Base-by-base conservation (phyloP, 2,888 invertebrate species). In the Onthophagus sagittarius region DNA sequence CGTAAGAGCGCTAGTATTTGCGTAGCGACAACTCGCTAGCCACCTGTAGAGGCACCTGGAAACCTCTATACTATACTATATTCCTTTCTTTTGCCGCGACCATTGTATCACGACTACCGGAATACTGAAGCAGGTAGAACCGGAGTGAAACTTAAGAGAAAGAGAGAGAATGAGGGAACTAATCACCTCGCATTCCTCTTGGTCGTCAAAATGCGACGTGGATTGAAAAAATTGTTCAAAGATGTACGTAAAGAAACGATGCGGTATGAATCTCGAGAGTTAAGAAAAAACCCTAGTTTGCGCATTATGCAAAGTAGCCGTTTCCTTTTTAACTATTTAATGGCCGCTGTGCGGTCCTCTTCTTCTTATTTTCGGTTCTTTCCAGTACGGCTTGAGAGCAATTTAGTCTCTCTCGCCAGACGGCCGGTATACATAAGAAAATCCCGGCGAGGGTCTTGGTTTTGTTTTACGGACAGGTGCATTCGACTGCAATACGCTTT, bases 401-500 rank as follows among this genome's bases (percentile, higher is more conserved):
- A 64, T 64, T 64, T 64, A 64, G 15, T 64, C 64, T 15, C 23
- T 15, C 64, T 53, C 15, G 64, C 15, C 23, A 64, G 15, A 23
- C 64, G 70, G n/a, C 15, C 15, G 11, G 53, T 70, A 70, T 62
- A 53, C 62, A 70, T n/a, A 70, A 70, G 62, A 70, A 62, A 39
- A 15, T 62, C 15, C 53, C 31, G 70, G 31, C 31, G 39, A 53
- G 39, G 23, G 15, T 70, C 33, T 63, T 72, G 63, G 64, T 72
- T 76, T 76, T 76, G 69, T 74, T 72, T 75, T 63, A 72, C 14
- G 73, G 75, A 76, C 77, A 77, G 77, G 76, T 77, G 77, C 73
- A 75, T 73, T 69, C 74, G 71, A 73, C 71, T 75, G 74, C 74
- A 73, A 74, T 75, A 70, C 72, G 72, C 72, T 77, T 76, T 77